Evolutionary conservation across 1,140 invertebrate genomes (phyloP).

Genomic region (Drosophila sulfurigaster): DNA sequence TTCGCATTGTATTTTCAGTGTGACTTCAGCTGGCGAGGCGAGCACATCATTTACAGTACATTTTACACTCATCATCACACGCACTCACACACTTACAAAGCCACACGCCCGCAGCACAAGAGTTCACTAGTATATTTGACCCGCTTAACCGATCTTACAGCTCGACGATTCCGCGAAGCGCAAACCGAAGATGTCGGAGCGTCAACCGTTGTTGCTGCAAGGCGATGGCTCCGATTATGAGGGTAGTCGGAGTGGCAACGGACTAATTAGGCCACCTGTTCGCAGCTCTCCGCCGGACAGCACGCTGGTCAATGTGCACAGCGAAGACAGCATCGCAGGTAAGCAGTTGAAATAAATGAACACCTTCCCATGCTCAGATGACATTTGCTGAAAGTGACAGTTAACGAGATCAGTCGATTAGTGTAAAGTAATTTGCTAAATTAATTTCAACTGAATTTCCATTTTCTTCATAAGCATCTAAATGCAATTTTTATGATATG

Average conservation of each 20-base stretch:
- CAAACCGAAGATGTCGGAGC: slow-evolving; percentile 84
- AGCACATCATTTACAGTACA: slow-evolving; percentile 24
- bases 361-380: slow-evolving; percentile 20
- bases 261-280: slow-evolving; percentile 53
- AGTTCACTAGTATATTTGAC: slow-evolving; percentile 16
- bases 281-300: slow-evolving; percentile 84
- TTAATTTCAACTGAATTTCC: too few species aligned
- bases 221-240: slow-evolving; percentile 67
- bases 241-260: slow-evolving; percentile 56
- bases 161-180: slow-evolving; percentile 57
- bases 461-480: too few species aligned
- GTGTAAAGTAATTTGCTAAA: neutral
- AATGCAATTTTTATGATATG: neutral
- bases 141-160: slow-evolving; percentile 39
- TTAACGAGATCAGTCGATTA: neutral
- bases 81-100: neutral
- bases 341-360: slow-evolving; percentile 23
- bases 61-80: slow-evolving; percentile 1
- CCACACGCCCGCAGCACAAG: neutral
- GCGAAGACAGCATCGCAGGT: slow-evolving; percentile 80
- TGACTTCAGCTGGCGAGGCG: slow-evolving; percentile 40
- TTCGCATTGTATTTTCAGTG: slow-evolving; percentile 49
- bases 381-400: slow-evolving; percentile 13
- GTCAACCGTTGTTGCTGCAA: slow-evolving; percentile 85
- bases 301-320: slow-evolving; percentile 82